phyloP scores from a whole-genome alignment of 2,113 vertebrate genomes.

The Oncorhynchus mykiss region DNA sequence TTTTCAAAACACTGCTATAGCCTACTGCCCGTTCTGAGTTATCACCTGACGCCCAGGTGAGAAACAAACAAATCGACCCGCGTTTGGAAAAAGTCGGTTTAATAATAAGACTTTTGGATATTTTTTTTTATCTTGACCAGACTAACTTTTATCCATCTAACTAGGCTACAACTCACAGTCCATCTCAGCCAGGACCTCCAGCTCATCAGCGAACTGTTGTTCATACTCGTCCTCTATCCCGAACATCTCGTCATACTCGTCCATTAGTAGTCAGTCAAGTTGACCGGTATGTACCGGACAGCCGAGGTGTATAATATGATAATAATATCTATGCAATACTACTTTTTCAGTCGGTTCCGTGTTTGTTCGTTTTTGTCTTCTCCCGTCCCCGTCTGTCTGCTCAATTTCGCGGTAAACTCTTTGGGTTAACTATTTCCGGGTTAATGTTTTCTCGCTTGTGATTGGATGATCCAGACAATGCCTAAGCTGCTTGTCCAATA shows the following conservation, averaged over 20 bases:
- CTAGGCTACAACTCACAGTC: constrained; percentile 42
- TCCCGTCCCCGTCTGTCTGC: not conserved
- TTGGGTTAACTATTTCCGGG: constrained; percentile 57
- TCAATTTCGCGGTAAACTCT: constrained; percentile 59
- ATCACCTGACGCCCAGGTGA: no score
- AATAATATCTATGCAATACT: not conserved
- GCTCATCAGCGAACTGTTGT: constrained; percentile 83
- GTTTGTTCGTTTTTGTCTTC: no score
- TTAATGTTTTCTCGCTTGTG: constrained; percentile 5
- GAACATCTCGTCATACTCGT: constrained; percentile 75
- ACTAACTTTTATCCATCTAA: no score
- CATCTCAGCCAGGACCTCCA: constrained; percentile 85
- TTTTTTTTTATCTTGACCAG: no score
- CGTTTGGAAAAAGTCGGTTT: no score
- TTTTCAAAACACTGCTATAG: no score
- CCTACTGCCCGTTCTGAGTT: no score
- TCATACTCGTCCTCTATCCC: constrained; percentile 79
- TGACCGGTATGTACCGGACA: not conserved
- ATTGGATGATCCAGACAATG: not conserved
- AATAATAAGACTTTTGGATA: no score
- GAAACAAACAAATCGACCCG: no score
- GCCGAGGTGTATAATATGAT: not conserved
- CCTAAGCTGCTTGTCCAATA: no score
- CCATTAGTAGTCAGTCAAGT: constrained; percentile 55
- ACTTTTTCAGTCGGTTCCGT: no score